These are phyloP conservation scores for Eristalis pertinax DNA, from an alignment of 2,888 invertebrate species.

Conservation along the genomic window DNA sequence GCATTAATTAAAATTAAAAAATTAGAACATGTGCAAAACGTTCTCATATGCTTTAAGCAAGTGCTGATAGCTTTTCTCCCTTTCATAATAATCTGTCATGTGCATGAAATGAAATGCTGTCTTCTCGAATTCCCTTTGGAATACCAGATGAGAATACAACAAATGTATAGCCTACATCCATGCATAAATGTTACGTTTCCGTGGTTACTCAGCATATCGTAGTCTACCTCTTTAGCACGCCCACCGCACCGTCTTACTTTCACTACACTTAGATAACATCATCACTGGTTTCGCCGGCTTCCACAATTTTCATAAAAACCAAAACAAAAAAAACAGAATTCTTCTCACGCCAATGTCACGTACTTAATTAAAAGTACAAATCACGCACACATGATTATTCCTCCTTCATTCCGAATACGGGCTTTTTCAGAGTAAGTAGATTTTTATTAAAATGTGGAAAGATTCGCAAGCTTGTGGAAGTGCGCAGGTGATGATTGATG, in stretches of 20 bases:
- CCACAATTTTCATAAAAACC: background rate
- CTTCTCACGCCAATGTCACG: background rate
- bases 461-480: background rate
- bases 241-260: background rate
- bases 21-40: background rate
- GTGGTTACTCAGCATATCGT: background rate
- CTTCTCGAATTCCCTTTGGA: background rate
- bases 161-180: background rate
- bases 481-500: background rate
- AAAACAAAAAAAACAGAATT: background rate
- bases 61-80: background rate
- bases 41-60: background rate
- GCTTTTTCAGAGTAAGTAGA: background rate
- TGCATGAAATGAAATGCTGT: background rate
- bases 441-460: background rate
- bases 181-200: background rate
- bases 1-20: background rate
- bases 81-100: background rate
- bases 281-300: background rate
- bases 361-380: slow-evolving; percentile 1
- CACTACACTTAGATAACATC: background rate
- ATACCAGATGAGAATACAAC: background rate
- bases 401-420: background rate
- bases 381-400: background rate
- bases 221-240: background rate